These are phyloP conservation scores for Drosophila ananassae DNA, from an alignment of 1,140 invertebrate genomes.

Conservation along the genomic window DNA sequence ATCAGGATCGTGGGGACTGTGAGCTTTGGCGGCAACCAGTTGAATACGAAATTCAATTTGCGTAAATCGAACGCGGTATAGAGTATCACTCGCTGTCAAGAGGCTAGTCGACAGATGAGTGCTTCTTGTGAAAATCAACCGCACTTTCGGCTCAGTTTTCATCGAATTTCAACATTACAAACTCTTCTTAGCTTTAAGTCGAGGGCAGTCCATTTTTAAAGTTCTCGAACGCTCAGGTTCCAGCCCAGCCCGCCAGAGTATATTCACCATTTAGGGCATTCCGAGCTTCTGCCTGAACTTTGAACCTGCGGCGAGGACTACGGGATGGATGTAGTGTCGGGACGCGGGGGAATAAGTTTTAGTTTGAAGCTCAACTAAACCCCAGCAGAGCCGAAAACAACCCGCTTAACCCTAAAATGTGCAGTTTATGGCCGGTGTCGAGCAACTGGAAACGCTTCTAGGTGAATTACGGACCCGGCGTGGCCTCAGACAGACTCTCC, in stretches of 20 bases:
- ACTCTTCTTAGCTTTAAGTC: no score
- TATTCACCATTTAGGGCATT: constrained; percentile 23
- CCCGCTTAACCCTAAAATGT: constrained; percentile 61
- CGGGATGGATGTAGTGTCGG: neutral
- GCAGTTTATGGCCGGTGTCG: constrained; percentile 60
- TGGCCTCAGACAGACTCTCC: constrained; percentile 27
- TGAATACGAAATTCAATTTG: constrained; percentile 55
- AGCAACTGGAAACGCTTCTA: constrained; percentile 48
- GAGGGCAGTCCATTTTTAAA: no score
- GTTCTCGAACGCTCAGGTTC: neutral
- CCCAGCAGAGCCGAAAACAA: constrained; percentile 32
- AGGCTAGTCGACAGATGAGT: no score
- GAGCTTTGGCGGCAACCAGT: constrained; percentile 50
- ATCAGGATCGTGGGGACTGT: neutral
- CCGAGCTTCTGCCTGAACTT: constrained; percentile 7
- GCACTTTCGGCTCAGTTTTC: no score
- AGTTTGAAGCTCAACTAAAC: constrained; percentile 14
- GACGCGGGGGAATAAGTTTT: constrained; percentile 25
- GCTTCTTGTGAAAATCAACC: no score
- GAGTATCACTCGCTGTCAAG: neutral
- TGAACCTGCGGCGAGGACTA: constrained; percentile 2
- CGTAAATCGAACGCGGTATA: constrained; percentile 9
- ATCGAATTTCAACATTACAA: no score
- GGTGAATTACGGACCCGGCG: constrained; percentile 39
- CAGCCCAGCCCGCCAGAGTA: neutral